phyloP scores from a whole-genome alignment of 1,140 invertebrate species.

The Homarus americanus region DNA sequence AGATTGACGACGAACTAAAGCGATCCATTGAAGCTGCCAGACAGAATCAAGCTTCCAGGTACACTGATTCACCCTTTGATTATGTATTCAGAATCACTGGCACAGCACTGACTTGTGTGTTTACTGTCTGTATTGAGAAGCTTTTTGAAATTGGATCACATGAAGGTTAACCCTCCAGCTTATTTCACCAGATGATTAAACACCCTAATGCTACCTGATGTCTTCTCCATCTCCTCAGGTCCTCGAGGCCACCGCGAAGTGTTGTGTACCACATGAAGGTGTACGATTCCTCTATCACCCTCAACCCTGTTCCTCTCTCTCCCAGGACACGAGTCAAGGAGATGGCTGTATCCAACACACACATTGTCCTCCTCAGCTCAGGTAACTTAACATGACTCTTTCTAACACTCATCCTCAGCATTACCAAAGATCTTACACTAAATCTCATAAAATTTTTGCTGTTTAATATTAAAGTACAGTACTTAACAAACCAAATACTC shows the following conservation, averaged over 20 bases:
- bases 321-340: conserved; percentile 80
- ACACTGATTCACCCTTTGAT: neutral
- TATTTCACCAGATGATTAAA: too few relatives aligned
- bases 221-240: conserved; percentile 21
- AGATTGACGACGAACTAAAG: conserved; percentile 76
- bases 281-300: conserved; percentile 80
- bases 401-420: neutral
- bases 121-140: too few relatives aligned
- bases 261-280: conserved; percentile 82
- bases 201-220: too few relatives aligned
- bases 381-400: conserved; percentile 12
- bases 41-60: conserved; percentile 63
- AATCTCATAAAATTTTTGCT: too few relatives aligned
- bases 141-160: too few relatives aligned
- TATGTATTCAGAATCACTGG: too few relatives aligned
- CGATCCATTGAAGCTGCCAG: conserved; percentile 63
- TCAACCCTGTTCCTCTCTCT: conserved; percentile 82
- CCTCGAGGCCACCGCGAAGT: conserved; percentile 77
- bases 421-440: too few relatives aligned
- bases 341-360: conserved; percentile 83
- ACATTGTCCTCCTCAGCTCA: conserved; percentile 84
- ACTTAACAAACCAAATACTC: too few relatives aligned
- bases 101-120: too few relatives aligned
- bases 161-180: too few relatives aligned
- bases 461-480: too few relatives aligned